Evolutionary conservation across 2,888 invertebrate species (phyloP), one percentile per base, ranked within the genome.

Genomic region (Eurois occulta): DNA sequence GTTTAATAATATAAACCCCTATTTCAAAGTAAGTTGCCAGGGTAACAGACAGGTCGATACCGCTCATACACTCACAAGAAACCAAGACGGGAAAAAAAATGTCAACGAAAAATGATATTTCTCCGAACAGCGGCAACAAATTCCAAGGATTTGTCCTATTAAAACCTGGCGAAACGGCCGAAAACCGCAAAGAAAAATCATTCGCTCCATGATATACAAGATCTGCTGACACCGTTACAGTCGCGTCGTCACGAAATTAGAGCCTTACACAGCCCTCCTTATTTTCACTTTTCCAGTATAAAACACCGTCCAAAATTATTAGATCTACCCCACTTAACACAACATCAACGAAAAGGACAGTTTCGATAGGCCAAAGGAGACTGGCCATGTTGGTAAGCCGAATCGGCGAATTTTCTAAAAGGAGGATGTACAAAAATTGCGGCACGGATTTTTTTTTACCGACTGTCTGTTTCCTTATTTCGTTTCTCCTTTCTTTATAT

Each of bases 391-490:
- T 80, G 82, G 84, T 89, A 88, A 87, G 91, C 90, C 89, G 91
- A 94, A 92, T 94, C 90, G 91, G 92, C 92, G 92, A 92, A 93
- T 93, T 94, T 94, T 93, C 91, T 91, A 87, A 89, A 90, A 89
- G 90, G 89, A 86, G 90, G 92, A 90, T 89, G 90, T 91, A 91
- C 93, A 94, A 93, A 94, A 94, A 94, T 94, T 94, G 93, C 88
- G 92, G 92, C 87, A 83, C 86, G 89, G 92, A 91, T 94, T 95
- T 94, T 93, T 75, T 92, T 92, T 90, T 85, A 87, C 80, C 85
- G 80, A 76, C 88, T 91, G 89, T 92, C 93, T 94, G 94, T 94
- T 95, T 94, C 94, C 94, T 94, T 95, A 94, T 95, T 95, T 94
- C 93, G 93, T 93, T 93, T 92, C 91, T 86, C 89, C 87, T 92